Conservation (phyloP, 2,888 invertebrate genomes). For the Dascillus cervinus region DNA sequence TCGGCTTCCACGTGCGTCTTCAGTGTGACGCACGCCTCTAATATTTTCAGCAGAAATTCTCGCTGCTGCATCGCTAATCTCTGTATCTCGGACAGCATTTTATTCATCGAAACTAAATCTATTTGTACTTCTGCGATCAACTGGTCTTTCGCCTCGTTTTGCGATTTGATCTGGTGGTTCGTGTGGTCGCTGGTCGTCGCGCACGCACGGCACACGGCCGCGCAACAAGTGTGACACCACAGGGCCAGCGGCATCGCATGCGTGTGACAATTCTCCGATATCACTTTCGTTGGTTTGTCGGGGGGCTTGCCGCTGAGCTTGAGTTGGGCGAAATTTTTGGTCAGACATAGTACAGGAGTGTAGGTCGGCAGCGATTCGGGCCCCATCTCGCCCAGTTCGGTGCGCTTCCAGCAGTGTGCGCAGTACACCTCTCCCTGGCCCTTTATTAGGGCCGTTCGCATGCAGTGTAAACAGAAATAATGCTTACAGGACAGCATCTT, state of each 20-base stretch:
- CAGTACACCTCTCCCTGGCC: constrained; percentile 59
- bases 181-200: constrained; percentile 58
- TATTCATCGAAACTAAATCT: constrained; percentile 61
- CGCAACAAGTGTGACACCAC: constrained; percentile 63
- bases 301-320: constrained; percentile 45
- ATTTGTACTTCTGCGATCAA: constrained; percentile 57
- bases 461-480: constrained; percentile 69
- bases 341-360: constrained; percentile 57
- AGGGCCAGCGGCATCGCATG: constrained; percentile 65
- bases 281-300: constrained; percentile 40
- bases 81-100: constrained; percentile 62
- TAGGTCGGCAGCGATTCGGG: constrained; percentile 63
- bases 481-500: constrained; percentile 70
- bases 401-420: constrained; percentile 67
- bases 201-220: constrained; percentile 59
- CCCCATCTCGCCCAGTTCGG: constrained; percentile 59
- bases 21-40: constrained; percentile 65
- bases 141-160: constrained; percentile 58
- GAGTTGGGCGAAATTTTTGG: constrained; percentile 55
- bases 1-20: constrained; percentile 71
- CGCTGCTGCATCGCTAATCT: constrained; percentile 62
- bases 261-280: constrained; percentile 58
- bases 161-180: constrained; percentile 60
- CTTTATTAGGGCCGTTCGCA: constrained; percentile 59
- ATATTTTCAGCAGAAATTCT: constrained; percentile 62